Conservation (phyloP, 2,113 vertebrate genomes). For the Callipepla squamata region DNA sequence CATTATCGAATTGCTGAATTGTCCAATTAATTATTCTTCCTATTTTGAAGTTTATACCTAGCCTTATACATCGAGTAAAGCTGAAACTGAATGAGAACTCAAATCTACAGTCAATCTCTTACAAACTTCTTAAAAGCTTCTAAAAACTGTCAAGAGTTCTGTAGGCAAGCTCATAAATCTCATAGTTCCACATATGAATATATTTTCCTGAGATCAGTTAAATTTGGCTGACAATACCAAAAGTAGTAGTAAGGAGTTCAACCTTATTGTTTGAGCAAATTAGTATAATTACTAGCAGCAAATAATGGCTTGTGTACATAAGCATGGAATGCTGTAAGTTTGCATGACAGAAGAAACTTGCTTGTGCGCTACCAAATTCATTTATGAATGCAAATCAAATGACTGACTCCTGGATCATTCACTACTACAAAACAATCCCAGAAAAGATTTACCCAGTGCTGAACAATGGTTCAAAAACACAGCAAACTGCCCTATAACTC, state of each 20-base stretch:
- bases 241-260: not conserved
- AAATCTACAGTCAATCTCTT: not conserved
- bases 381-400: not conserved
- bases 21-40: not conserved
- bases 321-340: not conserved
- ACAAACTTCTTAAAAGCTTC: not conserved
- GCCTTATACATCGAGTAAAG: not conserved
- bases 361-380: not conserved
- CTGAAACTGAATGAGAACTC: not conserved
- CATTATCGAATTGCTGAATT: not conserved
- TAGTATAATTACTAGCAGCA: not conserved
- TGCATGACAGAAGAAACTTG: not conserved
- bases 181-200: not conserved
- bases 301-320: not conserved
- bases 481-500: not conserved
- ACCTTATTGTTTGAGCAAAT: not conserved
- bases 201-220: not conserved
- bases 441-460: not conserved
- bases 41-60: not conserved
- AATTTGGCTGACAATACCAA: not conserved
- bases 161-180: not conserved
- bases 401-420: not conserved
- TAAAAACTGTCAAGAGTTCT: not conserved
- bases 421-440: not conserved
- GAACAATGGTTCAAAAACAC: not conserved